These are phyloP conservation scores for Anadara kagoshimensis DNA, from an alignment of 1,140 invertebrate species.

Conservation along the genomic window DNA sequence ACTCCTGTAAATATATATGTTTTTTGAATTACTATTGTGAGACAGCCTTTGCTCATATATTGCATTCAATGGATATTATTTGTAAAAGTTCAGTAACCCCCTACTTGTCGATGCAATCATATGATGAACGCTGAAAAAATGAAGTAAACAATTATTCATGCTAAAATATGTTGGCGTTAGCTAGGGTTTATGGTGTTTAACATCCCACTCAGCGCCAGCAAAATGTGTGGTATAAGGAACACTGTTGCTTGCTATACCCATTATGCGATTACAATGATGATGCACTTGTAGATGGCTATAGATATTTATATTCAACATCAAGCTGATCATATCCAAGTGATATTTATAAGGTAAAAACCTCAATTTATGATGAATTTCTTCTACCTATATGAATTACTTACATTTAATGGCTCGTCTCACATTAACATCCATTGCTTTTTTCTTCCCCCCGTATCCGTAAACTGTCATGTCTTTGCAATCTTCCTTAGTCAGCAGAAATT, in stretches of 20 bases:
- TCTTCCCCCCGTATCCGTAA: background rate
- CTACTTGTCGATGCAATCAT: background rate
- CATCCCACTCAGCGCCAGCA: background rate
- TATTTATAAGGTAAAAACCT: no score
- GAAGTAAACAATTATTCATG: background rate
- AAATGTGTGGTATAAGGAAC: background rate
- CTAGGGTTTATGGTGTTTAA: background rate
- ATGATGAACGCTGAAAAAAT: no score
- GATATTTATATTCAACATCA: no score
- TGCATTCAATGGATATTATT: background rate
- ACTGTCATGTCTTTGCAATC: background rate
- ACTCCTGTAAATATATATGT: background rate
- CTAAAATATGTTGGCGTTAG: background rate
- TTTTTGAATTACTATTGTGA: background rate
- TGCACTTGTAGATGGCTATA: no score
- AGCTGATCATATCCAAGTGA: no score
- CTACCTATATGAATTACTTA: background rate
- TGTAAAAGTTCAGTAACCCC: background rate
- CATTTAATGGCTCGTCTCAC: slow-evolving; percentile 3
- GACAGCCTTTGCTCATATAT: background rate
- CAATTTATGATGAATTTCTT: background rate
- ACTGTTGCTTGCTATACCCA: background rate
- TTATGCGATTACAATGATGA: no score
- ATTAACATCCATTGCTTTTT: background rate
- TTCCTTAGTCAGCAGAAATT: background rate